Evolutionary conservation across 2,797 vertebrate species (phyloP), one percentile per base, ranked within the genome.

Genomic region (Psittacula echo): DNA sequence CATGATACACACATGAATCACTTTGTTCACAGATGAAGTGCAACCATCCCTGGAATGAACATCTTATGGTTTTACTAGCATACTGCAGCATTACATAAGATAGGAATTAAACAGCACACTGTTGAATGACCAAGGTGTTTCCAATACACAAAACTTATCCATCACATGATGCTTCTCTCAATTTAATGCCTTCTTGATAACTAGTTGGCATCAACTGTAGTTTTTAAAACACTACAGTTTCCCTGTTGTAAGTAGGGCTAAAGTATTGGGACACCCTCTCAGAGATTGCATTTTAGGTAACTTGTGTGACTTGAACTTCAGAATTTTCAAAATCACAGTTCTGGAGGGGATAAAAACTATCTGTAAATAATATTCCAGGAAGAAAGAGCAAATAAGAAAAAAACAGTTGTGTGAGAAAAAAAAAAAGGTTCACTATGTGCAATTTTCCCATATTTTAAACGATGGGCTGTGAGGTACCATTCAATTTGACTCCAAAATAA

Each of bases 121-220:
- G 20, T 10, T 58, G 17, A 64, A 66, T 23, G 18, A 39, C 11
- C 15, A 19, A 8, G 8, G 15, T 74, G 51, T 22, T 90, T 82
- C 44, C 15, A 60, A 6, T 1, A 8, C 22, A 54, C 21, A 53
- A 56, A 61, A 5, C 9, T 82, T 39, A 19, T 23, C 29, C 6
- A 20, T 34, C n/a, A 41, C 0, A 0, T 12, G 11, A 22, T 24
- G 34, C 2, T 19, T 61, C 34, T 81, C 23, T 18, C 22, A 48
- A 0, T 21, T 53, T 58, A 18, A 13, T 51, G 11, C 17, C 24
- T 24, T 64, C n/a, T 20, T 48, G 16, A 26, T 56, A 53, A 24
- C 11, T 29, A 11, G 3, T 24, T 65, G 18, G 12, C 15, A 56
- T n/a, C 42, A 62, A 9, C 5, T 48, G 13, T 0, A 2, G 5